Evolutionary conservation across 2,113 vertebrate genomes (phyloP).

Genomic region (Lampris incognitus): DNA sequence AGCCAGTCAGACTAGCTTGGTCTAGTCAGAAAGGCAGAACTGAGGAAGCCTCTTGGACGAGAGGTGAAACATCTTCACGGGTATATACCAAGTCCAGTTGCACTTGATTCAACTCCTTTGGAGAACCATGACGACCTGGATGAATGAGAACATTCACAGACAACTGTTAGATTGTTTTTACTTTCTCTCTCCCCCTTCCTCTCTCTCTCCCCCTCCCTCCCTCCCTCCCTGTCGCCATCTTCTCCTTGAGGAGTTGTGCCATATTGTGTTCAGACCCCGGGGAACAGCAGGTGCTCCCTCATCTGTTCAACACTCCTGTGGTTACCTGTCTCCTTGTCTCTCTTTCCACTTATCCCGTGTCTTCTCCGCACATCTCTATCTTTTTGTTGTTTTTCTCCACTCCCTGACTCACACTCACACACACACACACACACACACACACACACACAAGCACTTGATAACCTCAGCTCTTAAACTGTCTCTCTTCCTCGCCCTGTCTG

Average conservation of each 20-base stretch:
- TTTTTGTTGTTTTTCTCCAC: neutral
- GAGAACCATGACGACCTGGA: too few relatives aligned
- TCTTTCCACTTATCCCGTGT: conserved; percentile 35
- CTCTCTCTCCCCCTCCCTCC: conserved; percentile 21
- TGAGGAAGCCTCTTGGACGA: too few relatives aligned
- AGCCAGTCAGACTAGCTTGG: too few relatives aligned
- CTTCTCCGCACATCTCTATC: conserved; percentile 16
- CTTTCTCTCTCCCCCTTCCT: neutral
- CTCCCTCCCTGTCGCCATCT: conserved; percentile 16
- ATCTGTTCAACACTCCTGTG: conserved; percentile 50
- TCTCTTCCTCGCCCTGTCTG: neutral
- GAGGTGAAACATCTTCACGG: too few relatives aligned
- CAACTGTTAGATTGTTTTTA: neutral
- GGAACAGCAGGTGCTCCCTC: conserved; percentile 72
- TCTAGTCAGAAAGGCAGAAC: neutral
- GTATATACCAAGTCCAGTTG: too few relatives aligned
- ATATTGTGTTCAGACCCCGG: conserved; percentile 59
- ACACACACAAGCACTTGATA: neutral
- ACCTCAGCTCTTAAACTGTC: too few relatives aligned
- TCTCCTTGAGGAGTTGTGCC: conserved; percentile 54
- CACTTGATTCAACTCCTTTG: too few relatives aligned
- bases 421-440: conserved; percentile 6
- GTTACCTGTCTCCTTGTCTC: conserved; percentile 5
- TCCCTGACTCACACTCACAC: conserved; percentile 23
- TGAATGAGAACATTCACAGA: too few relatives aligned